Evolutionary conservation across 2,797 vertebrate genomes (phyloP).

Genomic region (Percopsis omiscomaycus): DNA sequence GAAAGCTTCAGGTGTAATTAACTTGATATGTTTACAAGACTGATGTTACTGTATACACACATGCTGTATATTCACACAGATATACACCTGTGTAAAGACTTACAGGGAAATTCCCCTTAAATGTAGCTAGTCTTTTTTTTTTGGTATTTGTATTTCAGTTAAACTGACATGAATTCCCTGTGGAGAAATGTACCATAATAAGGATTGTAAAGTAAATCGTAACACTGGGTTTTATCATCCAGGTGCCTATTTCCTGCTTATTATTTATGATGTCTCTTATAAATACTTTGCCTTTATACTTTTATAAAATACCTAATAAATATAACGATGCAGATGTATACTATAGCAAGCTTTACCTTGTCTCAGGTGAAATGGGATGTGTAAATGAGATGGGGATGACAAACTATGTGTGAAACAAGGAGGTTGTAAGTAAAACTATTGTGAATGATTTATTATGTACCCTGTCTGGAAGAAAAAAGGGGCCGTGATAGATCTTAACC

Average conservation of each 20-base stretch:
- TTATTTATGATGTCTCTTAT: constrained; percentile 2
- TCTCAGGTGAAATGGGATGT: not conserved
- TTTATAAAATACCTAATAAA: constrained; percentile 16
- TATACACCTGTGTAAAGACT: not conserved
- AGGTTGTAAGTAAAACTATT: not conserved
- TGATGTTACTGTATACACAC: constrained; percentile 15
- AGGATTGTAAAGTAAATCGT: too few species aligned
- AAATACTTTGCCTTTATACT: constrained; percentile 2
- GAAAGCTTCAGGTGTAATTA: constrained; percentile 14
- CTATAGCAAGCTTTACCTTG: not conserved
- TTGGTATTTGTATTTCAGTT: not conserved
- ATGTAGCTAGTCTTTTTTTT: not conserved
- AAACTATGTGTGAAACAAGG: not conserved
- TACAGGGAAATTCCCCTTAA: not conserved
- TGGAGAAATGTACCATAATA: too few species aligned
- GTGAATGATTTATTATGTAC: not conserved
- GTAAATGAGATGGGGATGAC: not conserved
- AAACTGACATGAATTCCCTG: too few species aligned
- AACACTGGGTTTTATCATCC: too few species aligned
- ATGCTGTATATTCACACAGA: not conserved
- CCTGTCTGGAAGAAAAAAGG: constrained; percentile 1
- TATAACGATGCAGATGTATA: constrained; percentile 4
- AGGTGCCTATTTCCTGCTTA: not conserved
- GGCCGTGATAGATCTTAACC: not conserved
- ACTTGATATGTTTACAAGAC: constrained; percentile 27